phyloP scores from a whole-genome alignment of 2,888 invertebrate species.

The Trimorus sp. region DNA sequence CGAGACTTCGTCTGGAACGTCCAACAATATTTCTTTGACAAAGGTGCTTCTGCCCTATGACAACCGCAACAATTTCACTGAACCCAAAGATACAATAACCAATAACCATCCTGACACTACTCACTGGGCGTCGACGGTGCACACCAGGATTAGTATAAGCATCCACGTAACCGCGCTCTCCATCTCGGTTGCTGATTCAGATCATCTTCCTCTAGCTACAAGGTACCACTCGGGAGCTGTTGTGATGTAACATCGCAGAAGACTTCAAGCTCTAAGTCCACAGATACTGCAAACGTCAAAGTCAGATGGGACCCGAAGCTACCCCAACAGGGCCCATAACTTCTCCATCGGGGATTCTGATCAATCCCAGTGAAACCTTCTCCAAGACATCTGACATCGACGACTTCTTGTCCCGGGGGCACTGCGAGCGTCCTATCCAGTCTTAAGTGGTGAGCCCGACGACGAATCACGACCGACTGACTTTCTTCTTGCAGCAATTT shows the following conservation, averaged over 20 bases:
- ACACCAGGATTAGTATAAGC: constrained; percentile 73
- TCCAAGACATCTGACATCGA: neutral
- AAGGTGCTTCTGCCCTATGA: no score
- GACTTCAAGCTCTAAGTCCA: no score
- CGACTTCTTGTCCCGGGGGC: neutral
- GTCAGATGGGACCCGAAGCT: neutral
- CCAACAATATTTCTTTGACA: neutral
- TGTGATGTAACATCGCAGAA: no score
- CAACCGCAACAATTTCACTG: neutral
- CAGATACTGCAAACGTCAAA: neutral
- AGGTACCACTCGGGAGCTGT: constrained; percentile 5
- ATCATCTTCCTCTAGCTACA: constrained; percentile 66
- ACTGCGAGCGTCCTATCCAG: no score
- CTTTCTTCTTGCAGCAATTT: constrained; percentile 78
- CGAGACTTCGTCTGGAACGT: constrained; percentile 86
- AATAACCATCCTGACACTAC: constrained; percentile 47
- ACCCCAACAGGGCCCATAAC: no score
- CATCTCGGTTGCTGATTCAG: constrained; percentile 68
- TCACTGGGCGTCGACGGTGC: constrained; percentile 77
- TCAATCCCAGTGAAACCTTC: no score
- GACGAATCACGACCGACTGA: constrained; percentile 75
- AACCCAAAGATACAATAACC: neutral
- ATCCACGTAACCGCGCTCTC: constrained; percentile 71
- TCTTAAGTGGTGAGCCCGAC: constrained; percentile 41
- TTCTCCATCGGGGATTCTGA: no score